Conservation (phyloP, 1,140 invertebrate species). For the Luehdorfia chinensis region DNA sequence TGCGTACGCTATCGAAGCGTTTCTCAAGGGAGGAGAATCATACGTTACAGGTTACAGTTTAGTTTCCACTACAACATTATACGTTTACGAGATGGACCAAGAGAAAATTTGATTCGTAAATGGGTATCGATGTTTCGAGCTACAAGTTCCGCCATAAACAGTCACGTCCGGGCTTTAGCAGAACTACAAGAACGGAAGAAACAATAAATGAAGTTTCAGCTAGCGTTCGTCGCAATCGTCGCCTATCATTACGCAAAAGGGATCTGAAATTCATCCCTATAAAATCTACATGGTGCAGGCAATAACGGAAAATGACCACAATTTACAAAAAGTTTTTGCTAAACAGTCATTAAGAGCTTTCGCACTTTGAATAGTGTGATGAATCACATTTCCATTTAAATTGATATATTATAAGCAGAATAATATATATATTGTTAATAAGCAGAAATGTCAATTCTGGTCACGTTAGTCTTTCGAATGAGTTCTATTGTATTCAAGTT, state of each 20-base stretch:
- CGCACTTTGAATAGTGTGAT: too few relatives aligned
- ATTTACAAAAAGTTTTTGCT: too few relatives aligned
- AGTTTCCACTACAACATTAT: constrained; percentile 15
- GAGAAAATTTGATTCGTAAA: constrained; percentile 22
- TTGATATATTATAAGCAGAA: too few relatives aligned
- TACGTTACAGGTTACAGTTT: constrained; percentile 8
- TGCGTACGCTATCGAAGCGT: constrained; percentile 18
- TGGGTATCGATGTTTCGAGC: constrained; percentile 13
- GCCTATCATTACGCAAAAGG: constrained; percentile 5
- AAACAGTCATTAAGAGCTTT: too few relatives aligned
- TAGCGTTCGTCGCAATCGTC: constrained; percentile 1
- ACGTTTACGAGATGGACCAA: constrained; percentile 16
- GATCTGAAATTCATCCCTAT: constrained; percentile 2
- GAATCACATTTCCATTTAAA: too few relatives aligned
- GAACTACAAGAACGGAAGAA: constrained; percentile 8
- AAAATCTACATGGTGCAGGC: too few relatives aligned
- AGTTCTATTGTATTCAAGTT: too few relatives aligned
- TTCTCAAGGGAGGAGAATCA: constrained; percentile 10
- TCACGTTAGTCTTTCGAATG: too few relatives aligned
- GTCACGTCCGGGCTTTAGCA: not conserved
- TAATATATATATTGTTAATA: too few relatives aligned
- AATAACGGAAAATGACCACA: too few relatives aligned
- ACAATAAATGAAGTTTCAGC: constrained; percentile 8
- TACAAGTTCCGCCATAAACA: constrained; percentile 10
- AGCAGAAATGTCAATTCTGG: too few relatives aligned